These are phyloP conservation scores for Coregonus ussuriensis DNA, from an alignment of 2,797 vertebrate genomes.

Conservation along the genomic window DNA sequence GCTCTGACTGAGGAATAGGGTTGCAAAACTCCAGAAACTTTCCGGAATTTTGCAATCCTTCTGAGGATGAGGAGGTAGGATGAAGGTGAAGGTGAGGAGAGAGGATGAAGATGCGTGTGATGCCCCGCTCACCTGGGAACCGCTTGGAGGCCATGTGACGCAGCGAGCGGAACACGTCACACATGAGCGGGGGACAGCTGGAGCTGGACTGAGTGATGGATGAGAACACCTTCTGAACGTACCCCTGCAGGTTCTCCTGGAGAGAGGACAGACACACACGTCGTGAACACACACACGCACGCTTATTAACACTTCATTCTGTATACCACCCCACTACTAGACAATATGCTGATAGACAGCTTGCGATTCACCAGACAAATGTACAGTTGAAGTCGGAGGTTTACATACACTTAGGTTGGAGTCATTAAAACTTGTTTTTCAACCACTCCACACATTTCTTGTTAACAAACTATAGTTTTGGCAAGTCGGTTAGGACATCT, in stretches of 20 bases:
- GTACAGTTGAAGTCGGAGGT: too few relatives aligned
- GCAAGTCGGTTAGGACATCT: too few relatives aligned
- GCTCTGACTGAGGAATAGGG: not conserved
- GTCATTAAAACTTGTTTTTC: too few relatives aligned
- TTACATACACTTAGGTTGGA: too few relatives aligned
- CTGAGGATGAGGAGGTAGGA: not conserved
- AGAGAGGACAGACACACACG: slow-evolving; percentile 38
- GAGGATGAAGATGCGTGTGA: not conserved
- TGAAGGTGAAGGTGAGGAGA: not conserved
- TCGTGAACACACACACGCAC: not conserved
- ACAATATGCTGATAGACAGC: not conserved
- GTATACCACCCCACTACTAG: not conserved
- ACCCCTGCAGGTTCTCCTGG: slow-evolving; percentile 95
- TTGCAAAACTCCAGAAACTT: not conserved
- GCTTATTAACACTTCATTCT: not conserved
- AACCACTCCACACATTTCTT: too few relatives aligned
- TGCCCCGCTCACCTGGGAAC: slow-evolving; percentile 86
- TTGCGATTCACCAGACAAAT: not conserved
- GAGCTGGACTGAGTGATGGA: slow-evolving; percentile 93
- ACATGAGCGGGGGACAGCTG: slow-evolving; percentile 97
- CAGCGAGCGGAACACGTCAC: slow-evolving; percentile 93
- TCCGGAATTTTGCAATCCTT: not conserved
- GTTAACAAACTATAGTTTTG: too few relatives aligned
- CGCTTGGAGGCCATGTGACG: slow-evolving; percentile 90
- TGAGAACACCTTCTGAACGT: slow-evolving; percentile 94